Base-by-base conservation (phyloP, 2,113 vertebrate species). In the Phodopus roborovskii region DNA sequence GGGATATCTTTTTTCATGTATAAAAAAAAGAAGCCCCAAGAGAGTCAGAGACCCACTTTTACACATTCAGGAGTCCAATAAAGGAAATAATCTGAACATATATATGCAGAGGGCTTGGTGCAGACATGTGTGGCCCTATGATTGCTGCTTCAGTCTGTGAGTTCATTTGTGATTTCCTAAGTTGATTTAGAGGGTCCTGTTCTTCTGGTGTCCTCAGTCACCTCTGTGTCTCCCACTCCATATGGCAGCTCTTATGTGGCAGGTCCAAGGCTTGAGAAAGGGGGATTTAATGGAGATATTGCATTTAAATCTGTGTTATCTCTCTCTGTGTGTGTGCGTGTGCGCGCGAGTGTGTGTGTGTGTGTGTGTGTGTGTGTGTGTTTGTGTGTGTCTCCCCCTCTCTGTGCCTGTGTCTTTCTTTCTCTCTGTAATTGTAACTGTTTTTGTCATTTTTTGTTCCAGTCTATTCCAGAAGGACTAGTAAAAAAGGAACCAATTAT, bases 401-500 rank as follows among this genome's bases (percentile, higher is more conserved):
- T 62, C 20, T 62, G 5, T 22, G 17, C 5, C 22, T 8, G 7
- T 62, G 0, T 9, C 60, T 7, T 1, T 26, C 60, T 7, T 5
- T 26, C 7, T 22, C 22, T 58, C 22, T 62, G 22, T 62, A 62
- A 50, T 11, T 50, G 8, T 50, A 1, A 7, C 50, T 50, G 50
- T 50, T 50, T 50, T 50, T 6, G 48, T 9, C 48, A 50, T 5
- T 50, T 5, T 62, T 73, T 39, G 20, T 22, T 22, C 20, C n/a
- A 73, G 20, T 73, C n/a, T 24, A 19, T 19, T 42, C 3, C 8
- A 22, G 16, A 19, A 42, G n/a, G n/a, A 8, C 50, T 50, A 50
- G 50, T 7, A 10, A 50, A 50, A 50, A 10, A 50, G 11, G 50
- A 11, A 50, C 9, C n/a, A 22, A 9, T 39, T 9, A 73, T 42